phyloP scores from a whole-genome alignment of 2,113 vertebrate species.

The Gavia stellata region DNA sequence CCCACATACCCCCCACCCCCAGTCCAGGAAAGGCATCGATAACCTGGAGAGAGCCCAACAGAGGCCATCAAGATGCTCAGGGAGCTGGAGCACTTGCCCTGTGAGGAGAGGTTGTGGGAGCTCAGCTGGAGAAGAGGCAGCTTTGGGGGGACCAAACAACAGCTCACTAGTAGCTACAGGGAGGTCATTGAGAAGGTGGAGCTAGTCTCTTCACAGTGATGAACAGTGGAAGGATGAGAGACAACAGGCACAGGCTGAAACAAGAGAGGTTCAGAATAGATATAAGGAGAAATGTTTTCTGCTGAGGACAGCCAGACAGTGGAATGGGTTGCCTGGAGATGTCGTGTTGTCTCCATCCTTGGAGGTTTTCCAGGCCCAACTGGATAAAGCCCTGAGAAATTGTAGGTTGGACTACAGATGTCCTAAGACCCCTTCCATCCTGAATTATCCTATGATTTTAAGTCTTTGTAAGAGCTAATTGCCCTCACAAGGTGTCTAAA shows the following conservation, averaged over 20 bases:
- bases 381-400: background rate
- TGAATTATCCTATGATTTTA: background rate
- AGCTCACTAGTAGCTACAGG: background rate
- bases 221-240: background rate
- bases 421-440: background rate
- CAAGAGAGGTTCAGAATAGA: background rate
- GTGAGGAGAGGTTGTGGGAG: background rate
- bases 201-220: background rate
- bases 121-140: background rate
- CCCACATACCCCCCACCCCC: fast-evolving
- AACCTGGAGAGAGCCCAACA: background rate
- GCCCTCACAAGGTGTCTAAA: background rate
- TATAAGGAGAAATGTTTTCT: background rate
- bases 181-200: background rate
- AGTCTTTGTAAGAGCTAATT: background rate
- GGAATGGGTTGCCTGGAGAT: background rate
- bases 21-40: background rate
- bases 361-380: background rate
- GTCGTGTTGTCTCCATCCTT: background rate
- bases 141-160: background rate
- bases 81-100: background rate
- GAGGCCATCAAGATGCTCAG: background rate
- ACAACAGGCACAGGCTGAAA: background rate
- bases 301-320: background rate
- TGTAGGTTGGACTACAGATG: background rate